Base-by-base conservation (phyloP, 2,113 vertebrate species). In the Forbesichthys papilliferus region DNA sequence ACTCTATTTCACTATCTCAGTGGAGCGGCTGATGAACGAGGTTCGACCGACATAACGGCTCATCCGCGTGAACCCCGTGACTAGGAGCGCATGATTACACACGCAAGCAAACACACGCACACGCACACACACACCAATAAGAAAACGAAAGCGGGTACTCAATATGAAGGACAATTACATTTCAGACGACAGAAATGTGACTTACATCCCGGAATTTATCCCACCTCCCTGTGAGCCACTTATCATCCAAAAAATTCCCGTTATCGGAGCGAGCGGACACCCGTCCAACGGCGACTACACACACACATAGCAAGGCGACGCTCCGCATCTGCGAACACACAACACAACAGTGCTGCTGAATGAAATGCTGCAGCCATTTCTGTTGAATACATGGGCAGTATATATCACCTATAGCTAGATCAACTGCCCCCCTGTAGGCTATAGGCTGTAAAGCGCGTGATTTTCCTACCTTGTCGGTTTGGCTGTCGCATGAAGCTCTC, bases 181-280 rank as follows among this genome's bases (percentile, higher is more conserved):
- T 27, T 69, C 20, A n/a, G 53, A 13, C 36, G 59, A 68, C 63
- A 36, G 13, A 56, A 59, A 77, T 13, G 66, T 34, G 67, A 97
- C 96, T 95, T 92, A 98, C 96, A 89, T 98, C 96, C 94, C 96
- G 93, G 87, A 98, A 98, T 95, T 94, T 94, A 87, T 98, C 97
- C 96, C 96, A 98, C 89, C 95, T 95, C 33, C 94, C 96, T 18
- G 93, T 91, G 73, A 96, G 94, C 96, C 96, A 97, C 91, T 96
- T 95, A 91, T 98, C 96, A 80, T 98, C 96, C 93, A 98, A 91
- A 89, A 97, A 96, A 98, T 97, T 97, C 63, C 95, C 94, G 92
- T 90, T 92, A 91, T 95, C 94, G 72, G 95, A 88, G 82, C 93
- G 93, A 83, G 92, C 93, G 76, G 87, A 90, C 85, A 92, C 91